Evolutionary conservation across 2,888 invertebrate genomes (phyloP).

Genomic region (Eledona agricola): DNA sequence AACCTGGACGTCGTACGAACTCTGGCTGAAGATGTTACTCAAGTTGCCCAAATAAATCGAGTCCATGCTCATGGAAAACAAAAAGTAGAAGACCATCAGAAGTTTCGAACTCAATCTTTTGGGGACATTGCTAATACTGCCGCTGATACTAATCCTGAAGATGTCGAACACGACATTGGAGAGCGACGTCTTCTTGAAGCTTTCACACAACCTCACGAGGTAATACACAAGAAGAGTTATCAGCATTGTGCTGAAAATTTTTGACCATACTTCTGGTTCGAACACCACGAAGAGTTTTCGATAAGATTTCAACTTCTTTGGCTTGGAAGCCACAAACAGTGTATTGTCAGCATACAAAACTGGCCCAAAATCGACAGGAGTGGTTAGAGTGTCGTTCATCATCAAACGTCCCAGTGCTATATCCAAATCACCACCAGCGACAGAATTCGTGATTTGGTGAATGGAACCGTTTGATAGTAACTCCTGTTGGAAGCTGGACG

Average conservation of each 20-base stretch:
- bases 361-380: conserved; percentile 41
- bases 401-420: conserved; percentile 43
- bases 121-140: conserved; percentile 11
- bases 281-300: conserved; percentile 40
- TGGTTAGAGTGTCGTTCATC: conserved; percentile 39
- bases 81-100: conserved; percentile 36
- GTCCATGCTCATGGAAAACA: conserved; percentile 40
- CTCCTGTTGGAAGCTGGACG: conserved; percentile 29
- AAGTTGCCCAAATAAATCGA: conserved; percentile 44
- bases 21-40: conserved; percentile 41
- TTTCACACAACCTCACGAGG: conserved; percentile 14
- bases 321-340: conserved; percentile 32
- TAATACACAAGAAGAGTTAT: conserved; percentile 9
- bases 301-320: conserved; percentile 33
- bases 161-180: conserved; percentile 23
- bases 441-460: conserved; percentile 10
- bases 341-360: conserved; percentile 38
- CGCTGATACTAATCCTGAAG: conserved; percentile 30
- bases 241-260: conserved; percentile 11
- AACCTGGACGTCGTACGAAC: conserved; percentile 30
- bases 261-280: conserved; percentile 33
- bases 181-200: conserved; percentile 11
- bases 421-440: conserved; percentile 18
- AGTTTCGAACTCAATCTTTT: conserved; percentile 30
- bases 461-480: conserved; percentile 33